Base-by-base conservation (phyloP, 2,888 invertebrate genomes). In the Pemphredon lugubris region DNA sequence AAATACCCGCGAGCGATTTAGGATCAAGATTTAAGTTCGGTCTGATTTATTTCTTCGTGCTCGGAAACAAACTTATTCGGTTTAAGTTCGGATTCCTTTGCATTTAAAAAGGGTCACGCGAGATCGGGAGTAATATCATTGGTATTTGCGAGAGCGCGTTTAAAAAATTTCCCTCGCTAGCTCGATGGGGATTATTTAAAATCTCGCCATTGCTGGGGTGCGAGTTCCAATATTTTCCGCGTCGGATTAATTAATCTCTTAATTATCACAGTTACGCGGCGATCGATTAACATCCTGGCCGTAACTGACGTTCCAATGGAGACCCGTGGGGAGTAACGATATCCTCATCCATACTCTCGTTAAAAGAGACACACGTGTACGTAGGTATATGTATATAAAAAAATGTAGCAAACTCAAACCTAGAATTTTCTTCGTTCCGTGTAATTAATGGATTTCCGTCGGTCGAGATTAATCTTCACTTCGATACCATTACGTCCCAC, bases 71-170 rank as follows among this genome's bases (percentile, higher is more conserved):
- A 55, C 42, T 55, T 55, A 30, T 42, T 55, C 55, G 32, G 18
- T 44, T 18, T 32, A 47, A 57, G 34, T 57, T 57, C 32, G 16
- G 26, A 37, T 14, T 37, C 34, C 20, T 37, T 45, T 57, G 57
- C 57, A 57, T 57, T 57, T 57, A 42, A 47, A 57, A 57, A 47
- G 42, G 30, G 57, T 30, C 34, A 16, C 11, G 40, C 7, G 23
- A 11, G 23, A 37, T 21, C 18, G 32, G 54, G 16, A 50, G 23
- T 58, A 53, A 47, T 54, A 48, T 42, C 54, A 44, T 44, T 65
- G 48, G n/a, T 37, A 54, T 26, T 21, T 34, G 21, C 14, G 16
- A 48, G 16, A 18, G 18, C 14, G n/a, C 14, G 16, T 18, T 50
- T 50, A 34, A 34, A 50, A 34, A 50, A 50, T 50, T 9, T 20